These are phyloP conservation scores for Columba janthina DNA, from an alignment of 2,113 vertebrate species.

Conservation along the genomic window DNA sequence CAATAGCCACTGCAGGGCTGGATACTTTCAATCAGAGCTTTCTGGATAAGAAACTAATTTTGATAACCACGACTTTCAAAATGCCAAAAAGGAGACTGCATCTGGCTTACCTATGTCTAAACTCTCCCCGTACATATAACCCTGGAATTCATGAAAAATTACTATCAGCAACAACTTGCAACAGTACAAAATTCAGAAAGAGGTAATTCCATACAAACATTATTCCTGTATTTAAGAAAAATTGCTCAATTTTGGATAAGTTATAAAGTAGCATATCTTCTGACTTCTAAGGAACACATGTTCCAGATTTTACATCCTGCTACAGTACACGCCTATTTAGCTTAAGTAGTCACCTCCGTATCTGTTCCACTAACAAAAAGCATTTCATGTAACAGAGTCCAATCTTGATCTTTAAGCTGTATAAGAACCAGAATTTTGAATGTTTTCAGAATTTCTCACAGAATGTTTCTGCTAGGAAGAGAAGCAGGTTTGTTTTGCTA, in stretches of 20 bases:
- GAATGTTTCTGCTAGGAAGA: neutral
- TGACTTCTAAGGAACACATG: neutral
- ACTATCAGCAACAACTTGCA: neutral
- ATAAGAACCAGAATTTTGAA: neutral
- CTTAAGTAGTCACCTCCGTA: neutral
- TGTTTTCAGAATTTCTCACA: neutral
- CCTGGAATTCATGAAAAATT: neutral
- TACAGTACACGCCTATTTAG: neutral
- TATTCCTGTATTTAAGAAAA: neutral
- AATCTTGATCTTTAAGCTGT: neutral
- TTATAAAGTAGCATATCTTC: neutral
- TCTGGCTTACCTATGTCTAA: neutral
- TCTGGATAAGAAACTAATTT: neutral
- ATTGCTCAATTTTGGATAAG: neutral
- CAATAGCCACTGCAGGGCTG: neutral
- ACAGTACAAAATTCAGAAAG: neutral
- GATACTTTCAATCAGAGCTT: neutral
- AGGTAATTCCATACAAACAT: neutral
- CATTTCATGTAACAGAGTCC: neutral
- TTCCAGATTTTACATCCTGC: neutral
- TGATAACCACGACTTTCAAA: conserved; percentile 10
- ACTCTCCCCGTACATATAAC: neutral
- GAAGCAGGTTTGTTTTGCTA: neutral
- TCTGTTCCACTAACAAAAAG: neutral
- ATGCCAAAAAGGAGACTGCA: neutral